Conservation (phyloP, 2,113 vertebrate genomes). For the Pseudorasbora parva region DNA sequence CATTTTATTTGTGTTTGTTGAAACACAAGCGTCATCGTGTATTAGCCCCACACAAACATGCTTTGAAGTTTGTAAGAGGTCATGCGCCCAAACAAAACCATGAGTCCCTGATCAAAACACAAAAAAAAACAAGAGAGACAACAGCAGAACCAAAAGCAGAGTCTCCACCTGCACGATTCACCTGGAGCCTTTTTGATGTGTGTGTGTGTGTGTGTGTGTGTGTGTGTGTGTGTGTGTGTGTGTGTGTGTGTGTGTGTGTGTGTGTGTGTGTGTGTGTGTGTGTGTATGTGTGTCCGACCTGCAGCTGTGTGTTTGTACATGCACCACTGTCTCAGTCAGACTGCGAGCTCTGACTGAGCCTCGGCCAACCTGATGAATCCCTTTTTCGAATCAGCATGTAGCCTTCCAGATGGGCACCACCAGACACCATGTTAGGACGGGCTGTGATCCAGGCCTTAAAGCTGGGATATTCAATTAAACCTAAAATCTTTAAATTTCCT, state of each 20-base stretch:
- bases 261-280: not conserved
- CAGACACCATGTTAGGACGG: not conserved
- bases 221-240: slow-evolving; percentile 3
- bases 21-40: slow-evolving; percentile 20
- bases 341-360: slow-evolving; percentile 11
- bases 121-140: not conserved
- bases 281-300: not conserved
- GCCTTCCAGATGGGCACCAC: not conserved
- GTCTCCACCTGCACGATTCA: slow-evolving; percentile 31
- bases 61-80: slow-evolving; percentile 14
- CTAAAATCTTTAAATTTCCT: not conserved
- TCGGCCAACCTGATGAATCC: not conserved
- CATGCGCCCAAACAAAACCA: not conserved
- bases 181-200: slow-evolving; percentile 24
- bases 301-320: slow-evolving; percentile 26
- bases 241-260: slow-evolving; percentile 12
- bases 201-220: not conserved
- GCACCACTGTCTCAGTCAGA: not conserved
- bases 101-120: slow-evolving; percentile 19
- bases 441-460: not conserved
- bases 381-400: slow-evolving; percentile 20
- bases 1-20: not conserved
- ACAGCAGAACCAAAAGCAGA: slow-evolving; percentile 14
- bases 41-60: slow-evolving; percentile 24
- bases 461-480: not conserved